phyloP scores from a whole-genome alignment of 2,797 vertebrate species.

The Notoglanidium macrostoma region DNA sequence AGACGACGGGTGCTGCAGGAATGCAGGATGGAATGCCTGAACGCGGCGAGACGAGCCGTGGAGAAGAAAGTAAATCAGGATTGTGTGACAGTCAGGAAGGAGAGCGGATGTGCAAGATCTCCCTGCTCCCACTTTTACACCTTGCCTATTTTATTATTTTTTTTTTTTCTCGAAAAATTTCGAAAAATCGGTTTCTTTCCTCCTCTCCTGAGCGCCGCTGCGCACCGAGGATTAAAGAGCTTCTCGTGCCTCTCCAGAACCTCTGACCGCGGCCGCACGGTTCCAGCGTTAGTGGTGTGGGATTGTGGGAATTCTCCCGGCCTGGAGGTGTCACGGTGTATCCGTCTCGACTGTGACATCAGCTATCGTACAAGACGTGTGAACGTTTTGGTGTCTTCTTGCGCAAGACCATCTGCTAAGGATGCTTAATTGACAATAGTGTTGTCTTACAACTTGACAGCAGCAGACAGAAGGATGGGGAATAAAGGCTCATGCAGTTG shows the following conservation, averaged over 20 bases:
- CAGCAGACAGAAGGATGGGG: slow-evolving; percentile 25
- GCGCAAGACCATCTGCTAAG: slow-evolving; percentile 13
- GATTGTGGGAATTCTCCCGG: neutral
- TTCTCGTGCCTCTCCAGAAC: slow-evolving; percentile 17
- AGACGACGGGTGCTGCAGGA: slow-evolving; percentile 33
- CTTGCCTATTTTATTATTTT: no score
- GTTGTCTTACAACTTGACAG: slow-evolving; percentile 48
- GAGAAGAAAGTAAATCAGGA: slow-evolving; percentile 46
- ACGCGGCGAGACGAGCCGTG: slow-evolving; percentile 16
- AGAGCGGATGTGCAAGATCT: slow-evolving; percentile 31
- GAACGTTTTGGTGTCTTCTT: neutral
- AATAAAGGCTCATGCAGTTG: slow-evolving; percentile 33
- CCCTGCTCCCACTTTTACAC: slow-evolving; percentile 16
- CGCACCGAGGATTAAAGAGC: slow-evolving; percentile 25
- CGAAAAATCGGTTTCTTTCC: slow-evolving; percentile 18
- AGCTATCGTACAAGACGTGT: neutral
- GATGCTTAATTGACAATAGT: slow-evolving; percentile 35
- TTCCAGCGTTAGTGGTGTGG: slow-evolving; percentile 7
- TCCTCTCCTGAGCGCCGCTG: slow-evolving; percentile 11
- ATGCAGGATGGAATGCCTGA: slow-evolving; percentile 41
- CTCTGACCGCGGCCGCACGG: slow-evolving; percentile 20
- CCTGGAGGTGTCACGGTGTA: neutral
- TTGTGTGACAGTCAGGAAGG: slow-evolving; percentile 39
- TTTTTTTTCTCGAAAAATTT: neutral
- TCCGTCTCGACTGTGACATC: neutral